Conservation (phyloP, 2,888 invertebrate genomes). For the Drosophila nigritarsus region DNA sequence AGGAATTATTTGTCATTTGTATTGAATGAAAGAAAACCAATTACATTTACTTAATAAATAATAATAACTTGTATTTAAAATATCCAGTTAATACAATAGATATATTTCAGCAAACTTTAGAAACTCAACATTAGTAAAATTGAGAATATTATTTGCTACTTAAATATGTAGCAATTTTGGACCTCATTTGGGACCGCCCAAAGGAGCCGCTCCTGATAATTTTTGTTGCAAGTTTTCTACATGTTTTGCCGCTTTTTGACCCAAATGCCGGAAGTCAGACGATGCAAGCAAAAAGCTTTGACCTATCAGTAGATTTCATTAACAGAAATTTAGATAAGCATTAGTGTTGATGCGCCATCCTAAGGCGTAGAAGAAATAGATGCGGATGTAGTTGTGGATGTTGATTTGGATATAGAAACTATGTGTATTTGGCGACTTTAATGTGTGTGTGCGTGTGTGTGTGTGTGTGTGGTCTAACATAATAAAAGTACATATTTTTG, state of each 20-base stretch:
- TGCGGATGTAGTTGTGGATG: neutral
- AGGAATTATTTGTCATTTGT: neutral
- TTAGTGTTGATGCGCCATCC: conserved; percentile 76
- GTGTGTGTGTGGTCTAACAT: conserved; percentile 11
- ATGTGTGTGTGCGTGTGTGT: conserved; percentile 19
- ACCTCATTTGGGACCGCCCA: neutral
- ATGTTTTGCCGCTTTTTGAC: conserved; percentile 44
- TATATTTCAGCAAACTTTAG: neutral
- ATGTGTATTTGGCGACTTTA: conserved; percentile 37
- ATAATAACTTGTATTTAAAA: too few species aligned
- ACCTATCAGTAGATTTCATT: conserved; percentile 68
- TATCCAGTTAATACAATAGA: neutral
- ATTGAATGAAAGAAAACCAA: neutral
- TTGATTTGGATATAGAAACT: conserved; percentile 2
- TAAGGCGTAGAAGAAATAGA: conserved; percentile 33
- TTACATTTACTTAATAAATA: neutral
- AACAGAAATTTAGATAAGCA: conserved; percentile 74
- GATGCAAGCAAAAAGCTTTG: conserved; percentile 53
- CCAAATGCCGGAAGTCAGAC: conserved; percentile 51
- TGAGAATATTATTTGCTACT: neutral
- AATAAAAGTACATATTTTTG: conserved; percentile 10
- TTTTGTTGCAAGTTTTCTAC: conserved; percentile 23
- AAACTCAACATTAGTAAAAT: neutral
- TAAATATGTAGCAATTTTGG: neutral
- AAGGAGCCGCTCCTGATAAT: conserved; percentile 30